These are phyloP conservation scores for Tympanuchus pallidicinctus DNA, from an alignment of 2,113 vertebrate species.

Conservation along the genomic window DNA sequence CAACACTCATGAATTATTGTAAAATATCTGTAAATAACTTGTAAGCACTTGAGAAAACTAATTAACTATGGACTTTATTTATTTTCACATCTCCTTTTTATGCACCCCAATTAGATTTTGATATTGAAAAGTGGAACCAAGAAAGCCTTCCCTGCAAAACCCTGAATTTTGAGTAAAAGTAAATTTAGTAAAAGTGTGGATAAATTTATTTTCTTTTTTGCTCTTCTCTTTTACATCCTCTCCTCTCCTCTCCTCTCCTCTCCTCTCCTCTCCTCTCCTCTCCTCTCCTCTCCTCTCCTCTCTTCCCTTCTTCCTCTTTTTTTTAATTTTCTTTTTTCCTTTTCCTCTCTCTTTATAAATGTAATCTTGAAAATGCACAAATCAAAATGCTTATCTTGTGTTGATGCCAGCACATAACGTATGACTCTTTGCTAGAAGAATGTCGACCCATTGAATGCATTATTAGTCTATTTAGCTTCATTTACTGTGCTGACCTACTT, in stretches of 20 bases:
- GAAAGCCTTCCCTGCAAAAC: neutral
- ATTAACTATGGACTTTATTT: neutral
- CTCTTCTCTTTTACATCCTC: neutral
- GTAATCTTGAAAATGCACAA: conserved; percentile 62
- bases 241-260: too few species aligned
- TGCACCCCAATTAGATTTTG: neutral
- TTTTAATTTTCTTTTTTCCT: neutral
- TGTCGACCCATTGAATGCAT: conserved; percentile 58
- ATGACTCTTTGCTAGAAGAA: conserved; percentile 68
- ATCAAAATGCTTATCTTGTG: conserved; percentile 74
- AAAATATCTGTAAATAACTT: neutral
- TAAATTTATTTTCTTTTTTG: neutral
- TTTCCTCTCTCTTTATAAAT: neutral
- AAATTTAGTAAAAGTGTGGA: neutral
- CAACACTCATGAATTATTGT: neutral
- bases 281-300: too few species aligned
- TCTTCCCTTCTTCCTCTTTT: conserved; percentile 11
- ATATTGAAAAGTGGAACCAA: neutral
- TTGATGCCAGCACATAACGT: conserved; percentile 54
- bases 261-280: neutral
- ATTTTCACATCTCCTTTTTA: neutral
- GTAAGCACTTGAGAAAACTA: neutral
- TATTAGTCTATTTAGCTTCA: conserved; percentile 65
- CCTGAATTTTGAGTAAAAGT: neutral
- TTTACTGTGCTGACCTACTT: conserved; percentile 69